These are phyloP conservation scores for Caenorhabditis angaria DNA, from an alignment of 2,888 invertebrate genomes.

Conservation along the genomic window DNA sequence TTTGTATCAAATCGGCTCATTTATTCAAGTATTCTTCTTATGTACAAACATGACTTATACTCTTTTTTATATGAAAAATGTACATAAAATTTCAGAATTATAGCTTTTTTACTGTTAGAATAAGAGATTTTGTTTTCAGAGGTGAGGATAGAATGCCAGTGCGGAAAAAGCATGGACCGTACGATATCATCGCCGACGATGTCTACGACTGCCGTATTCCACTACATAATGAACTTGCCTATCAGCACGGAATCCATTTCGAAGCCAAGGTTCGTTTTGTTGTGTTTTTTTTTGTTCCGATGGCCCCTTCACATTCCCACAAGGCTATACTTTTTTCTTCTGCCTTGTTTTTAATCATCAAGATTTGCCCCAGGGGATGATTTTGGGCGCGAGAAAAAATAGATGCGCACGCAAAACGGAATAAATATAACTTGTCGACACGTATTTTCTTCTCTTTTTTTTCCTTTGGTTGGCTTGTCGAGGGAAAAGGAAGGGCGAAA, in stretches of 20 bases:
- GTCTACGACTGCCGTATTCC: slow-evolving; percentile 94
- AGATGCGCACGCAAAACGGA: background rate
- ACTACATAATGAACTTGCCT: slow-evolving; percentile 95
- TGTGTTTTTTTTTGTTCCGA: background rate
- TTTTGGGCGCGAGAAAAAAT: background rate
- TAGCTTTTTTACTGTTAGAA: background rate
- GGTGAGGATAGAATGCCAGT: slow-evolving; percentile 58
- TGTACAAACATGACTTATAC: background rate
- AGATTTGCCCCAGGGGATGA: slow-evolving; percentile 3
- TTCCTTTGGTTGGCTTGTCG: no score
- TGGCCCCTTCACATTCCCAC: background rate
- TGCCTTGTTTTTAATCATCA: background rate
- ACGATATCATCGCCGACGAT: slow-evolving; percentile 94
- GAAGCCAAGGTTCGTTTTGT: slow-evolving; percentile 89
- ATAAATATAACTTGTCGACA: slow-evolving; percentile 5
- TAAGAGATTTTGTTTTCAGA: slow-evolving; percentile 21
- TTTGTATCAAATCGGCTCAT: slow-evolving; percentile 24
- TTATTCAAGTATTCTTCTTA: slow-evolving; percentile 8
- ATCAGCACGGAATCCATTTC: slow-evolving; percentile 94
- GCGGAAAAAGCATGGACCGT: slow-evolving; percentile 74
- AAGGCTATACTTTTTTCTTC: background rate
- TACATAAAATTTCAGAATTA: background rate
- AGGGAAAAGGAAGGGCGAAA: background rate
- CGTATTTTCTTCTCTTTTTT: background rate
- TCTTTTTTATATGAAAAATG: slow-evolving; percentile 2